These are phyloP conservation scores for Endotricha flammealis DNA, from an alignment of 2,888 invertebrate species.

Conservation along the genomic window DNA sequence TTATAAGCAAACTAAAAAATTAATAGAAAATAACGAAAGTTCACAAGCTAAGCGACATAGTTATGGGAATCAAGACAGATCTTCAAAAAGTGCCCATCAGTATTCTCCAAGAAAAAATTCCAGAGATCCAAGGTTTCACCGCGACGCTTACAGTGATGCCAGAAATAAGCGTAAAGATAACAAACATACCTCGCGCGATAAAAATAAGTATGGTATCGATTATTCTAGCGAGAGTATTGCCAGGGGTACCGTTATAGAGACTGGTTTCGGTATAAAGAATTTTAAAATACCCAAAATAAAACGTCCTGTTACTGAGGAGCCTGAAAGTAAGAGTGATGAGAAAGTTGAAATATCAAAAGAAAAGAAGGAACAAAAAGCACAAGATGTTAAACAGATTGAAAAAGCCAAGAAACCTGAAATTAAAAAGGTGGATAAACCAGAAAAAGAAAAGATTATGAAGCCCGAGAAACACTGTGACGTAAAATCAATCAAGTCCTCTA, in stretches of 20 bases:
- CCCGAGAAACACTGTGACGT: too few species aligned
- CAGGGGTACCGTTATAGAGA: conserved; percentile 53
- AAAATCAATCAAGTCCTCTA: too few species aligned
- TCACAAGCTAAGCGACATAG: background rate
- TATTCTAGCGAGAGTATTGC: conserved; percentile 66
- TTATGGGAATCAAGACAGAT: conserved; percentile 14
- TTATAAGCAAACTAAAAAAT: conserved; percentile 11
- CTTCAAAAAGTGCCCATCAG: conserved; percentile 18
- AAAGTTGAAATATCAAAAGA: conserved; percentile 6
- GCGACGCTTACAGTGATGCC: conserved; percentile 24
- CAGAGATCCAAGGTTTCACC: conserved; percentile 53
- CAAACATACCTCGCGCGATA: conserved; percentile 21
- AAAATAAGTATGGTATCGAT: conserved; percentile 47
- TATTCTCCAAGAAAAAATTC: conserved; percentile 45
- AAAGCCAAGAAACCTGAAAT: conserved; percentile 12
- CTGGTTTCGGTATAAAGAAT: conserved; percentile 64
- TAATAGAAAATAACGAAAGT: conserved; percentile 26
- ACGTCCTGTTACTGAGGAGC: conserved; percentile 33
- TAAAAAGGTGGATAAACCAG: conserved; percentile 11
- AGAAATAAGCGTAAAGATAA: conserved; percentile 26
- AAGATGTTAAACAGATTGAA: conserved; percentile 11
- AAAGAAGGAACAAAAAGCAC: conserved; percentile 14
- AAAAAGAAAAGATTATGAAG: conserved; percentile 16
- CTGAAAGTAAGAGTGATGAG: conserved; percentile 14
- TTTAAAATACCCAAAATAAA: conserved; percentile 73